These are phyloP conservation scores for Chrysomela aeneicollis DNA, from an alignment of 2,888 invertebrate genomes.

Conservation along the genomic window DNA sequence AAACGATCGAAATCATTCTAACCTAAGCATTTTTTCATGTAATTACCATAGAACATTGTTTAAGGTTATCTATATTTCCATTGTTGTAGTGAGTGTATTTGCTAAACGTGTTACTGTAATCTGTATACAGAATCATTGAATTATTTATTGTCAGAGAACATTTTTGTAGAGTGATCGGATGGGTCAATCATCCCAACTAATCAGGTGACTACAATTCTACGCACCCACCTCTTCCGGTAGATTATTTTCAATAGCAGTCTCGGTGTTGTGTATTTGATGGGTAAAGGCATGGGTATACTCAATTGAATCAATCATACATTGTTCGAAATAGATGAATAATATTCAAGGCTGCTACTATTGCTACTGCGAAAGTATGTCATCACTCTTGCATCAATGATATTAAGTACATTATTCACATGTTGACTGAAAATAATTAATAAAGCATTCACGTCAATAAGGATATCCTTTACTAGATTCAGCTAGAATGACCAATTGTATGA, in stretches of 20 bases:
- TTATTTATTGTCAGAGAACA: neutral
- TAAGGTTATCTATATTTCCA: neutral
- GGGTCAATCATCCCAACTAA: neutral
- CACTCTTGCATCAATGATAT: neutral
- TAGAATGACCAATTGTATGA: neutral
- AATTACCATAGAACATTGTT: neutral
- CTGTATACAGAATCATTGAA: neutral
- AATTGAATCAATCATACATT: neutral
- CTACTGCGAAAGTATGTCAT: conserved; percentile 16
- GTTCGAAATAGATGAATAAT: conserved; percentile 4
- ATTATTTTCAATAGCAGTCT: neutral
- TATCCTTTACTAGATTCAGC: neutral
- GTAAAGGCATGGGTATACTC: too few species aligned
- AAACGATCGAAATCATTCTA: neutral
- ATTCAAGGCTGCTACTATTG: conserved; percentile 15
- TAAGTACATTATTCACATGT: conserved; percentile 6
- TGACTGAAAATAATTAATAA: neutral
- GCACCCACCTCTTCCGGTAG: neutral
- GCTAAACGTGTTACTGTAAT: neutral
- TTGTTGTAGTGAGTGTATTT: neutral
- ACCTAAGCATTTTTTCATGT: neutral
- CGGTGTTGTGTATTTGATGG: neutral
- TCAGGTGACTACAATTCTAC: neutral
- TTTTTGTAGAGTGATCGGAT: neutral
- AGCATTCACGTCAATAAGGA: neutral